Percentiles rank a stretch among this genome's conserved stretches.
These are phyloP conservation scores for Ypsolopha scabrella DNA, from an alignment of 2,888 invertebrate species.

Conservation along the genomic window DNA sequence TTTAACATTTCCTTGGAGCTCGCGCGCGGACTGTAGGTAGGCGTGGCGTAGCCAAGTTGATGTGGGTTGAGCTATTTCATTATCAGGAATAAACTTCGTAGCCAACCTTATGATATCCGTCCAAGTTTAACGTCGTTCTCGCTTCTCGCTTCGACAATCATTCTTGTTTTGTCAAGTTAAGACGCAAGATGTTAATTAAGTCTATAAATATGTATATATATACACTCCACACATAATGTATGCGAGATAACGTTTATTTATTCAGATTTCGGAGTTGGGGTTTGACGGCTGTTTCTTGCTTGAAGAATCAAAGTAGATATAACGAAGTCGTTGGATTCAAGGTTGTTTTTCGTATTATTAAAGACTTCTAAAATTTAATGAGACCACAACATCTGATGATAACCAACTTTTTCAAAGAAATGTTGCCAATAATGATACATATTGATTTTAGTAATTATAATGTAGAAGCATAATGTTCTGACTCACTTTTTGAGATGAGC, in stretches of 20 bases:
- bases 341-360: not conserved
- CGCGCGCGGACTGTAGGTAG: too few relatives aligned
- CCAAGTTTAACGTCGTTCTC: not conserved
- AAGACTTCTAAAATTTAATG: too few relatives aligned
- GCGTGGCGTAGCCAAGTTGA: not conserved
- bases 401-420: too few relatives aligned
- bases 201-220: not conserved
- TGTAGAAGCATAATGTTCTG: too few relatives aligned
- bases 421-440: too few relatives aligned
- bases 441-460: too few relatives aligned
- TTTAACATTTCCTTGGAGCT: too few relatives aligned
- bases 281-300: not conserved
- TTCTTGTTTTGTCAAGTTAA: not conserved
- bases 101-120: not conserved
- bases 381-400: too few relatives aligned
- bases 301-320: not conserved
- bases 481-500: too few relatives aligned
- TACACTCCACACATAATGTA: not conserved
- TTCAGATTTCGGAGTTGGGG: not conserved
- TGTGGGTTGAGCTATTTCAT: not conserved
- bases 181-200: not conserved
- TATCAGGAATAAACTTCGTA: not conserved
- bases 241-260: not conserved
- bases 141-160: not conserved
- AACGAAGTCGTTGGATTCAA: not conserved